Percentiles rank a stretch among this genome's conserved stretches.
These are phyloP conservation scores for Centroberyx gerrardi DNA, from an alignment of 2,797 vertebrate genomes.

Conservation along the genomic window DNA sequence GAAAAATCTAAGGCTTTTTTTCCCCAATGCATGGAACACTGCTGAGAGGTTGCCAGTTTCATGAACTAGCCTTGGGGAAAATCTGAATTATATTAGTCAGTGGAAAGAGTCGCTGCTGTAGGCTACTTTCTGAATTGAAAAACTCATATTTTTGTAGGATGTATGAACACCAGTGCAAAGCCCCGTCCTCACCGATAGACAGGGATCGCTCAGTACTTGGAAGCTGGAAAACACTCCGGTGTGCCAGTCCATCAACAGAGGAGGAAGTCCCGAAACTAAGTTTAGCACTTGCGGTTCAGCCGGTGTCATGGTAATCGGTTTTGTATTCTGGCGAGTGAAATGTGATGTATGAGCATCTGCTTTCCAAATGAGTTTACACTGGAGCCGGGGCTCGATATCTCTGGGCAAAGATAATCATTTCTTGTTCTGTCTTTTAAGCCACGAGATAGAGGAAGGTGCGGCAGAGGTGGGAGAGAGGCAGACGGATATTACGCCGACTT, in stretches of 20 bases:
- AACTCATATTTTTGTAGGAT: conserved; percentile 43
- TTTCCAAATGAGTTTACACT: conserved; percentile 88
- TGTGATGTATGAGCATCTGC: conserved; percentile 86
- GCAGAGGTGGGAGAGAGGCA: conserved; percentile 70
- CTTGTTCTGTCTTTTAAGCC: conserved; percentile 79
- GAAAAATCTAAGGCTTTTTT: background rate
- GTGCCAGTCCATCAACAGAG: conserved; percentile 56
- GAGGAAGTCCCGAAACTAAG: conserved; percentile 76
- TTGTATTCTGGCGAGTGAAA: conserved; percentile 83
- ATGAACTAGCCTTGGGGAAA: conserved; percentile 8
- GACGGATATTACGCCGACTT: conserved; percentile 76
- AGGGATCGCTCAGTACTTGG: conserved; percentile 32
- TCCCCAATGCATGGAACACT: background rate
- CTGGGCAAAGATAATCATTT: conserved; percentile 86
- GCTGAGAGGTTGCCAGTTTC: conserved; percentile 14
- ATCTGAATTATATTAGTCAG: conserved; percentile 10
- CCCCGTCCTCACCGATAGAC: conserved; percentile 40
- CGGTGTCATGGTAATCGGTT: conserved; percentile 85
- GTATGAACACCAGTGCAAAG: conserved; percentile 31
- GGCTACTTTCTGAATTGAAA: conserved; percentile 38
- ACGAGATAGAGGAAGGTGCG: conserved; percentile 66
- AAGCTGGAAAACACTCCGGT: conserved; percentile 14
- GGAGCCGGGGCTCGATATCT: conserved; percentile 84
- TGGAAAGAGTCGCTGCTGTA: conserved; percentile 20
- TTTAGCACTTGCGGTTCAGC: conserved; percentile 81